phyloP scores from a whole-genome alignment of 2,797 vertebrate genomes.

The Steatocranus sp. region DNA sequence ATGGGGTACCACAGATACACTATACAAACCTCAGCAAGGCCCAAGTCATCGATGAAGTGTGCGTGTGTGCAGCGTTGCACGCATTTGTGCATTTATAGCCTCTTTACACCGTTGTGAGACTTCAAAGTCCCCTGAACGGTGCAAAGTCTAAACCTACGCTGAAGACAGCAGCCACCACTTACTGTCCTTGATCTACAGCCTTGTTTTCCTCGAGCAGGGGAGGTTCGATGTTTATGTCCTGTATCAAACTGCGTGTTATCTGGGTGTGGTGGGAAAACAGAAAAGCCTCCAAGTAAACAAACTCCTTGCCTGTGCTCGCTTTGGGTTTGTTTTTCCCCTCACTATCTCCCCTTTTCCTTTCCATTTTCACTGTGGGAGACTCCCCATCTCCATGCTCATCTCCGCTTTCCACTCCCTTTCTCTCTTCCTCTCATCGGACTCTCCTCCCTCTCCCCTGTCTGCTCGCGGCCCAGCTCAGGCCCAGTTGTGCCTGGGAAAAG shows the following conservation, averaged over 20 bases:
- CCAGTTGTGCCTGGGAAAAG: slow-evolving; percentile 65
- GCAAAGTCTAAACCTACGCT: neutral
- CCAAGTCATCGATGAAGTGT: neutral
- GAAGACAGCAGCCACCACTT: neutral
- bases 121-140: neutral
- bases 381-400: neutral
- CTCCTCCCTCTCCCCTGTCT: neutral
- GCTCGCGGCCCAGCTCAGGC: slow-evolving; percentile 24
- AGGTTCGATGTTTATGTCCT: slow-evolving; percentile 21
- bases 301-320: slow-evolving; percentile 9
- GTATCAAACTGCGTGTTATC: slow-evolving; percentile 48
- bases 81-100: neutral
- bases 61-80: neutral
- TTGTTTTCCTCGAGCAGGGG: slow-evolving; percentile 13
- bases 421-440: neutral
- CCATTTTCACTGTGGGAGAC: neutral
- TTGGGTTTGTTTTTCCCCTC: slow-evolving; percentile 14
- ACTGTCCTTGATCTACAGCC: neutral
- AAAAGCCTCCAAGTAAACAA: slow-evolving; percentile 46
- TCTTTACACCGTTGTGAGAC: neutral
- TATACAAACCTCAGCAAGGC: neutral
- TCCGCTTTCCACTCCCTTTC: neutral
- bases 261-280: slow-evolving; percentile 57
- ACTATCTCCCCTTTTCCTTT: slow-evolving; percentile 2
- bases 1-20: neutral